A percentile compares a stretch with the other conserved stretches of the same genome.
These are phyloP conservation scores for Diprion similis DNA, from an alignment of 1,140 invertebrate species.

Conservation along the genomic window DNA sequence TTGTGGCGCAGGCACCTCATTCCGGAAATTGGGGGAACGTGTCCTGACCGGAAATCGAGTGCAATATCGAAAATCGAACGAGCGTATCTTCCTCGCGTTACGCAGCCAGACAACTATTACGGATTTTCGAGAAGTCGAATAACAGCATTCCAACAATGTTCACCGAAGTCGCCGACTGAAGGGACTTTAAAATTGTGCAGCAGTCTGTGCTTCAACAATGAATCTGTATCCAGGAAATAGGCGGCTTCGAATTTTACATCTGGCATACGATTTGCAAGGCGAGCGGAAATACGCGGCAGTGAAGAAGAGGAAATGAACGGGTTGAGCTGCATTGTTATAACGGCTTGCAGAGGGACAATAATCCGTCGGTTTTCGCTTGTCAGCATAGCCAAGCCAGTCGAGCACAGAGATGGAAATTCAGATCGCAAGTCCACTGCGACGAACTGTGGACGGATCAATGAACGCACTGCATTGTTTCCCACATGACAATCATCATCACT, in stretches of 20 bases:
- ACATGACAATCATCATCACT: no score
- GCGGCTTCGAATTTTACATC: no score
- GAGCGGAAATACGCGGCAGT: not conserved
- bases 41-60: not conserved
- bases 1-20: not conserved
- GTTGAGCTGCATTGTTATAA: conserved; percentile 1
- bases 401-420: not conserved
- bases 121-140: not conserved
- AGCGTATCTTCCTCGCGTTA: no score
- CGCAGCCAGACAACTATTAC: not conserved
- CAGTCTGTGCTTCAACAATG: no score
- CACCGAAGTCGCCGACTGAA: no score
- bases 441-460: no score
- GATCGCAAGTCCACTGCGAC: not conserved
- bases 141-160: no score
- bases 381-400: not conserved
- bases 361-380: not conserved
- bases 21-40: not conserved
- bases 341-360: not conserved
- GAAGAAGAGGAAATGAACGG: not conserved
- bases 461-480: no score
- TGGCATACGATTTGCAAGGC: not conserved
- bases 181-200: no score
- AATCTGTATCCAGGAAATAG: no score
- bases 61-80: not conserved